phyloP scores from a whole-genome alignment of 2,113 vertebrate genomes.

The Cyanocitta stelleri region DNA sequence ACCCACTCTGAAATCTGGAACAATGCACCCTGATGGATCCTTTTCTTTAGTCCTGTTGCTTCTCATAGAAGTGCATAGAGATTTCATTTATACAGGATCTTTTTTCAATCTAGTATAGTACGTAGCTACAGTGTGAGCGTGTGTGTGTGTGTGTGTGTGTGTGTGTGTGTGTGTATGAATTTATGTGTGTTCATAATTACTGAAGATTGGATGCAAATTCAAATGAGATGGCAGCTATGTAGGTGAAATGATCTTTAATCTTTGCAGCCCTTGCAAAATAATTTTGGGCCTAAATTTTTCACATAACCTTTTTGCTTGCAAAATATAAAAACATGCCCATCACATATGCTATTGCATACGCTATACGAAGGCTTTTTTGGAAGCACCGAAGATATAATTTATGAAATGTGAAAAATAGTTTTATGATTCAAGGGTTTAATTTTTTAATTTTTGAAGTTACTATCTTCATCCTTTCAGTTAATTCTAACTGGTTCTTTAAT shows the following conservation, averaged over 20 bases:
- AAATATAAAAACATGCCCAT: not conserved
- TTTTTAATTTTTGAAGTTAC: not conserved
- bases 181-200: not conserved
- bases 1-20: not conserved
- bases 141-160: not conserved
- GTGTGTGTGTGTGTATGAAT: not conserved
- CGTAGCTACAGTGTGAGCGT: not conserved
- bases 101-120: not conserved
- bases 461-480: not conserved
- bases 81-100: not conserved
- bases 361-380: not conserved
- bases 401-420: not conserved
- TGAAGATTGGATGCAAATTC: constrained; percentile 36
- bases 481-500: not conserved
- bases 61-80: not conserved
- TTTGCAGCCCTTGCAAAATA: constrained; percentile 33
- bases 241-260: constrained; percentile 55
- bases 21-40: not conserved
- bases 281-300: constrained; percentile 41
- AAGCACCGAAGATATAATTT: not conserved
- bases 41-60: not conserved
- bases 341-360: fast-evolving
- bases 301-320: constrained; percentile 1
- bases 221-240: constrained; percentile 24
- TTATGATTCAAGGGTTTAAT: not conserved